Evolutionary conservation across 2,888 invertebrate species (phyloP), one percentile per base, ranked within the genome.

Genomic region (Phyllotreta striolata): DNA sequence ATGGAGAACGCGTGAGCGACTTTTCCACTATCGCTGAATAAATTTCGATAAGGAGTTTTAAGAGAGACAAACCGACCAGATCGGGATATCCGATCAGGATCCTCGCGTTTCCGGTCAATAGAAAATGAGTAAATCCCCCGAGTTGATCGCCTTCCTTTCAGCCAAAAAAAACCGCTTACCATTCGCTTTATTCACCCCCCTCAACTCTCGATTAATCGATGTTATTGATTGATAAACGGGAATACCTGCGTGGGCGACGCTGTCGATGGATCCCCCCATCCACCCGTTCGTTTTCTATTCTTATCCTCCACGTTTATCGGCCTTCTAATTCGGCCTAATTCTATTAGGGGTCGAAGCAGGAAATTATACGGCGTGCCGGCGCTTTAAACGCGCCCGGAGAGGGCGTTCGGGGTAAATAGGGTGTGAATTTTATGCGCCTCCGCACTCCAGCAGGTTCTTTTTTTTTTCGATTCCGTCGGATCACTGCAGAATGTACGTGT

Each of bases 271-370:
- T 6, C 24, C 12, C 14, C 37, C 35, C 14, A 37, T 49, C 35
- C 14, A 37, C 49, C 49, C 37, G 34, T 49, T 34, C 24, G 49
- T 10, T 49, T 49, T 47, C 47, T 47, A 47, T 47, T 49, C 49
- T 49, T 49, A 49, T 49, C 49, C 35, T 49, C 37, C 49, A 49
- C 12, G 35, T 49, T 49, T 49, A 49, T 49, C 49, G 37, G 37
- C 49, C 37, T 49, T 49, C 35, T 49, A 49, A 49, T 49, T 49
- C 49, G 49, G 49, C 37, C 49, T 49, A 49, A 49, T 49, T 49
- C 49, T 34, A 49, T 49, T 49, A 49, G 37, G 49, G 49, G 49
- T 35, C 49, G 49, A 49, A 49, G 13, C 49, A 49, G 49, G 49
- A 49, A 49, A 49, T 49, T 49, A 49, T 49, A 49, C 49, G 35